Base-by-base conservation (phyloP, 2,113 vertebrate genomes). In the Lampris megalopsis region DNA sequence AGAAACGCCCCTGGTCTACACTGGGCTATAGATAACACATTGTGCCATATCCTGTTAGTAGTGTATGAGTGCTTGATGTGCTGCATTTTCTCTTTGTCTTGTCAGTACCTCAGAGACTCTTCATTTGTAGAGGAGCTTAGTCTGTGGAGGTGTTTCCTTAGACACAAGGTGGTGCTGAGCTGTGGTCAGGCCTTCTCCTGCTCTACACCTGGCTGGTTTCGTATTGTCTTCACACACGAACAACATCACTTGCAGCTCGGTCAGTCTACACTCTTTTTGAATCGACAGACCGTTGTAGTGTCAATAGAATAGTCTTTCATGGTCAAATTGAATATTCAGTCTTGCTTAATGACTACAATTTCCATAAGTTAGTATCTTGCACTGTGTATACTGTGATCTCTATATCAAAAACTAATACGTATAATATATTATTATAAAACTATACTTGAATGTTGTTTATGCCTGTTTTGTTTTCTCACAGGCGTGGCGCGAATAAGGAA, bases 181-280 rank as follows among this genome's bases (percentile, higher is more conserved):
- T 95, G 89, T 0, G 98, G 98, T 36, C 96, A 97, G 88, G 93
- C 95, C 13, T 99, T 98, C 68, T 91, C 83, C 67, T 99, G 97
- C 71, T 89, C 90, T 58, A 95, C 96, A 10, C 98, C 98, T 0
- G 98, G 98, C 3, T 99, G 98, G 98, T 99, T 99, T 89, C 95
- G 98, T 13, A 84, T 99, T 8, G 86, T 99, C 86, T 99, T 99
- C 80, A 89, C 97, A 2, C 95, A 96, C 78, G 89, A 95, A 68
- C 92, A 92, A 36, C 88, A 90, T 52, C 92, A 93, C 65, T 92
- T 99, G 2, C 83, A 93, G 80, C 91, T 98, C 47, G 98, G 98
- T 96, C 54, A 94, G 96, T 94, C 37, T 47, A 5, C 24, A 24
- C 24, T 24, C 24, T 24, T 24, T 24, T 24, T 24, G 0, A 24